Conservation (phyloP, 2,113 vertebrate genomes). For the Anolis carolinensis region DNA sequence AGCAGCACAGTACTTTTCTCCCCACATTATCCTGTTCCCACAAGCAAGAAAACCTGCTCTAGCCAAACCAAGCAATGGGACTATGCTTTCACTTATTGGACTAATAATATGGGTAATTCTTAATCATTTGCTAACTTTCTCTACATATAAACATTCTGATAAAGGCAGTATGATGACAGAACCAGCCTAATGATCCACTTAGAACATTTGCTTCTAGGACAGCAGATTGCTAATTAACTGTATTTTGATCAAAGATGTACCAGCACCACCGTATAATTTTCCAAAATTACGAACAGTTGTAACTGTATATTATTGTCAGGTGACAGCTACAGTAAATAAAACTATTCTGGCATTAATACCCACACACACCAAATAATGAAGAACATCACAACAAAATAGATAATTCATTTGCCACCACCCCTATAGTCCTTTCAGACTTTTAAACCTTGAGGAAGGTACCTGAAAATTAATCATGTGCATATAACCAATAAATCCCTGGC, state of each 20-base stretch:
- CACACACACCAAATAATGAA: conserved; percentile 10
- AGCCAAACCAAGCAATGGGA: background rate
- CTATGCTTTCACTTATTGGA: background rate
- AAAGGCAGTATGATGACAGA: background rate
- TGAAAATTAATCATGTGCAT: background rate
- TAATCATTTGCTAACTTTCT: background rate
- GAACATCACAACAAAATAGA: background rate
- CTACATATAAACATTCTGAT: background rate
- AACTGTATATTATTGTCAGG: background rate
- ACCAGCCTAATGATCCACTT: background rate
- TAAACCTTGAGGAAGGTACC: background rate
- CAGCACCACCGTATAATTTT: background rate
- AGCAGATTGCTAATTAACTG: background rate
- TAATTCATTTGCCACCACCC: background rate
- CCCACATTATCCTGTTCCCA: background rate
- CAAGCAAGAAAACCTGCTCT: background rate
- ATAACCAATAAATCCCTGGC: background rate
- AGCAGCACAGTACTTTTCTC: background rate
- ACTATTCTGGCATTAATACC: background rate
- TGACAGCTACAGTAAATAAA: background rate
- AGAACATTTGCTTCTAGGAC: background rate
- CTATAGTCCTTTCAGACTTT: background rate
- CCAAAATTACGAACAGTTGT: background rate
- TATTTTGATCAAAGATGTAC: background rate
- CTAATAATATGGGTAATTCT: no score